phyloP scores from a whole-genome alignment of 2,797 vertebrate genomes.

The Lophotriccus pileatus region DNA sequence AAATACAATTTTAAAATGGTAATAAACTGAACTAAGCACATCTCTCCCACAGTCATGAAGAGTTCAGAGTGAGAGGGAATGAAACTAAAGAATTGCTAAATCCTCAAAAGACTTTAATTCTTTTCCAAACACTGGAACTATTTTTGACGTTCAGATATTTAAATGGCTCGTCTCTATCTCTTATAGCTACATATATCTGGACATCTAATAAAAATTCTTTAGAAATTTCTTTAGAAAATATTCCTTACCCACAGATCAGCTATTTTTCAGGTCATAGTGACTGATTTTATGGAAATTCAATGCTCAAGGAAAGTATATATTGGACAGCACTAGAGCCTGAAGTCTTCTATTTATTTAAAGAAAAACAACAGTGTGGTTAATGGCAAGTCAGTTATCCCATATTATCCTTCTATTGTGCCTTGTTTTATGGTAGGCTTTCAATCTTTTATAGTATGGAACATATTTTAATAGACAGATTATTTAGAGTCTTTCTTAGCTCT shows the following conservation, averaged over 20 bases:
- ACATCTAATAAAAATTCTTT: background rate
- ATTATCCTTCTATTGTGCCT: background rate
- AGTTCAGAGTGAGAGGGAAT: background rate
- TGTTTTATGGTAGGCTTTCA: background rate
- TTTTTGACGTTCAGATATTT: background rate
- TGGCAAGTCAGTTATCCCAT: background rate
- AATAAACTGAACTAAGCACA: background rate
- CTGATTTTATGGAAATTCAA: background rate
- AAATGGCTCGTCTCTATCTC: background rate
- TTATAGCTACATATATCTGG: background rate
- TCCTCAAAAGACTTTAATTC: background rate
- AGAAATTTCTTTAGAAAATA: background rate
- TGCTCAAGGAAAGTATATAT: background rate
- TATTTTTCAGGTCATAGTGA: background rate
- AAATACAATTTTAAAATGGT: background rate
- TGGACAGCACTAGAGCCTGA: background rate
- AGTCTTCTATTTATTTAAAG: slow-evolving; percentile 5
- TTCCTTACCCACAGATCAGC: background rate
- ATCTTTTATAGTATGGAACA: background rate
- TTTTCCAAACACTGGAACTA: background rate
- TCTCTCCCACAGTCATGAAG: background rate
- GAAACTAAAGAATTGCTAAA: background rate
- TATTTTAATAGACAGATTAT: slow-evolving; percentile 28
- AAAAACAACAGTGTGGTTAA: background rate
- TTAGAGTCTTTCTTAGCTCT: background rate